phyloP scores from a whole-genome alignment of 1,140 invertebrate genomes.

The Theocolax elegans region DNA sequence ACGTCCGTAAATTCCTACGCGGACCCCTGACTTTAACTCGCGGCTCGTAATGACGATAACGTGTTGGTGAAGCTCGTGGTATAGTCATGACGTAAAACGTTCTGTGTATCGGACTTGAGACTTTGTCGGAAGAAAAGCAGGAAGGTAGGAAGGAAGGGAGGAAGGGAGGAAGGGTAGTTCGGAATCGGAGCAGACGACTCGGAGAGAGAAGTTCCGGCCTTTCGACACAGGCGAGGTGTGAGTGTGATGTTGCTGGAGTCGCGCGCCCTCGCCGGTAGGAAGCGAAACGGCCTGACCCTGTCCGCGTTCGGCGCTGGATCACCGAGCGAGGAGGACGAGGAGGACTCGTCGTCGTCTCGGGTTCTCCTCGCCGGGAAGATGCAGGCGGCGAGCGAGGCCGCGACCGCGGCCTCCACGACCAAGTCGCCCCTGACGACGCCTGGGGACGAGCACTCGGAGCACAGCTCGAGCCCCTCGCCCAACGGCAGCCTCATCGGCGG shows the following conservation, averaged over 20 bases:
- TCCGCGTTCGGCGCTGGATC: conserved; percentile 62
- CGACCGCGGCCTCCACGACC: conserved; percentile 60
- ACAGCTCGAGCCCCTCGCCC: background rate
- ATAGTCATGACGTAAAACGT: too few species aligned
- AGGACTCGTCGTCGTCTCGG: conserved; percentile 54
- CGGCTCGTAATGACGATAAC: too few species aligned
- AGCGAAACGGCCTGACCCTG: conserved; percentile 68
- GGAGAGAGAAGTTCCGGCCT: background rate
- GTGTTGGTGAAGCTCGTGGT: too few species aligned
- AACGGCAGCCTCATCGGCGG: background rate
- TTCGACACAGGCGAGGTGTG: conserved; percentile 46
- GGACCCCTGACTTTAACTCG: too few species aligned
- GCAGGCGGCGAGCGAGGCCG: conserved; percentile 59
- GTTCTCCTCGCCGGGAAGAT: conserved; percentile 69
- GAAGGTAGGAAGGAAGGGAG: background rate
- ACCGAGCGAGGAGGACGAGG: conserved; percentile 67
- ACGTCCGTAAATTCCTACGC: too few species aligned
- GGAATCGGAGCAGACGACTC: background rate
- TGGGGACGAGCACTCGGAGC: too few species aligned
- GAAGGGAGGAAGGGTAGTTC: background rate
- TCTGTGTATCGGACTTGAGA: too few species aligned
- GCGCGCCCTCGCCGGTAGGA: conserved; percentile 65
- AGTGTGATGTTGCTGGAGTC: conserved; percentile 69
- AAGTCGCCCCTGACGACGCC: conserved; percentile 12
- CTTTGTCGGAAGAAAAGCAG: too few species aligned